A percentile compares a stretch with the other conserved stretches of the same genome.
phyloP scores from a whole-genome alignment of 2,888 invertebrate species.

The Noctua fimbriata region DNA sequence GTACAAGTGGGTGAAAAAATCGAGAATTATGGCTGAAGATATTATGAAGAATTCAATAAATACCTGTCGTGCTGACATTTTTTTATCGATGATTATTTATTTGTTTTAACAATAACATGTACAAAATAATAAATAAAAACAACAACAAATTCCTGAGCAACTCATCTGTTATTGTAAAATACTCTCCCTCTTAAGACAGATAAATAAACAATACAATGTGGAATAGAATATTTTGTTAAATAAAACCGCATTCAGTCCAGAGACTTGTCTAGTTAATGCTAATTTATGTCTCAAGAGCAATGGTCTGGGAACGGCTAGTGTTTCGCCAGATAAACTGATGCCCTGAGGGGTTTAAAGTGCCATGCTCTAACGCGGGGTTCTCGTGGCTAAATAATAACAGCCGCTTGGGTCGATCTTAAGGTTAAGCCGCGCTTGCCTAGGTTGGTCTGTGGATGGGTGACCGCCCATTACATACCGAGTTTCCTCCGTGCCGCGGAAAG shows the following conservation, averaged over 20 bases:
- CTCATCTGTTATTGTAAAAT: constrained; percentile 30
- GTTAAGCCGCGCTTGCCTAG: no score
- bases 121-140: constrained; percentile 24
- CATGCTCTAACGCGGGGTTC: constrained; percentile 23
- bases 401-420: no score
- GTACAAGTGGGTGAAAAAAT: background rate
- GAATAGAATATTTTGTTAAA: constrained; percentile 44
- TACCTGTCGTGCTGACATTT: background rate
- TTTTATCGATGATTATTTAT: constrained; percentile 4
- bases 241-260: constrained; percentile 45
- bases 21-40: background rate
- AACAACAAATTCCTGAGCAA: constrained; percentile 11
- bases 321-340: constrained; percentile 57
- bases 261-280: constrained; percentile 57
- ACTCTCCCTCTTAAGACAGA: constrained; percentile 39
- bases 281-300: constrained; percentile 63
- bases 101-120: background rate
- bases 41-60: background rate
- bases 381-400: no score
- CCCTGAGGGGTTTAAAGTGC: constrained; percentile 51
- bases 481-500: no score
- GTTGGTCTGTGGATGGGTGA: no score
- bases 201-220: constrained; percentile 38
- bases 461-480: no score
- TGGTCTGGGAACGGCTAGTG: constrained; percentile 50